A percentile compares a stretch with the other conserved stretches of the same genome.
phyloP scores from a whole-genome alignment of 2,888 invertebrate species.

The Panzeria rudis region DNA sequence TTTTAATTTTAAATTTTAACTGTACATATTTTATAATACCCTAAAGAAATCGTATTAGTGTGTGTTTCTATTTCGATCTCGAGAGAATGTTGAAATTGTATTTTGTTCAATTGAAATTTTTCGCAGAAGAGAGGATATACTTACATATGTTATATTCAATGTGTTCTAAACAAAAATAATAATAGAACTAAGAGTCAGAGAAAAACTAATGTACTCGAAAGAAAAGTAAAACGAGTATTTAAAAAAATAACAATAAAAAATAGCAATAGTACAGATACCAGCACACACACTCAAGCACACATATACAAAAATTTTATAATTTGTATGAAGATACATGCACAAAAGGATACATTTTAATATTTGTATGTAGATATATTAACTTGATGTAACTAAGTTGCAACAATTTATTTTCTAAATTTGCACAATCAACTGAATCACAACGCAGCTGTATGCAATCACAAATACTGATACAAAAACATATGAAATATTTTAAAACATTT shows the following conservation, averaged over 20 bases:
- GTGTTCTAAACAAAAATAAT: slow-evolving; percentile 17
- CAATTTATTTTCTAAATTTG: slow-evolving; percentile 65
- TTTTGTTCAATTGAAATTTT: slow-evolving; percentile 28
- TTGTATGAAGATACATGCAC: not conserved
- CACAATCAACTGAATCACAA: slow-evolving; percentile 64
- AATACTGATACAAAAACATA: slow-evolving; percentile 3
- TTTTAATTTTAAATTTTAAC: no score
- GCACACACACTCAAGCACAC: no score
- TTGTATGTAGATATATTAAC: slow-evolving; percentile 11
- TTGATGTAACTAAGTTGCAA: slow-evolving; percentile 63
- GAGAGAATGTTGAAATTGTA: slow-evolving; percentile 36
- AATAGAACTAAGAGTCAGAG: not conserved
- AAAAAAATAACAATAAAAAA: slow-evolving; percentile 39
- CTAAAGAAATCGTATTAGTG: no score
- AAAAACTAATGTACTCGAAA: not conserved
- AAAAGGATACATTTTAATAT: slow-evolving; percentile 22
- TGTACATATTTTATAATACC: no score
- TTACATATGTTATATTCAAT: not conserved
- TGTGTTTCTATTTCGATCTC: not conserved
- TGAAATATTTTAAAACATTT: slow-evolving; percentile 8
- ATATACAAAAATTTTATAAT: not conserved
- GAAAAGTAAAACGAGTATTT: not conserved
- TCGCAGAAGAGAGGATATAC: not conserved
- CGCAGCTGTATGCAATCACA: slow-evolving; percentile 19
- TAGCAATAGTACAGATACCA: slow-evolving; percentile 20